Percentiles rank a stretch among this genome's conserved stretches.
Conservation (phyloP, 2,113 vertebrate species). For the Strigops habroptila region DNA sequence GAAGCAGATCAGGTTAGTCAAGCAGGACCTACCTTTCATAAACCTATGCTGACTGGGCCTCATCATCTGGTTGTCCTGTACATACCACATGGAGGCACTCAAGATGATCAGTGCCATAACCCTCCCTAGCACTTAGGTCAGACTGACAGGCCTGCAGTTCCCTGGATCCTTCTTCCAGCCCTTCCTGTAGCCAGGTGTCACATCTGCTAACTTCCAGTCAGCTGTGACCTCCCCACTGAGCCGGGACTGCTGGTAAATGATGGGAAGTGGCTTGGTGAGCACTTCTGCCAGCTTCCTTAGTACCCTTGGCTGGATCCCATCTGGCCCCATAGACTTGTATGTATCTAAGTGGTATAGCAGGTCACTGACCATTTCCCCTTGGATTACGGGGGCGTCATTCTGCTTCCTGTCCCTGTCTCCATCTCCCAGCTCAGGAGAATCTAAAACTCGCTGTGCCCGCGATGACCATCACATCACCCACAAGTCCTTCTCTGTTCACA, state of each 20-base stretch:
- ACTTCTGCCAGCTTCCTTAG: neutral
- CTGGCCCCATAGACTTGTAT: neutral
- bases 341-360: neutral
- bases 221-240: neutral
- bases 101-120: neutral
- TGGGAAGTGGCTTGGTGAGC: neutral
- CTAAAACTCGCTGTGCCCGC: neutral
- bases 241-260: neutral
- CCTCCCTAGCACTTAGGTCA: neutral
- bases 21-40: neutral
- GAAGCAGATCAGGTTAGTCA: neutral
- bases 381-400: neutral
- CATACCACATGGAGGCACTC: neutral
- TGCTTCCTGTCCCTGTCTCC: neutral
- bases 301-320: neutral
- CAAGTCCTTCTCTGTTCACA: neutral
- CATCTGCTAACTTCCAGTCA: neutral
- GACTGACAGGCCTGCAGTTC: neutral
- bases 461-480: neutral
- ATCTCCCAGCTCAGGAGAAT: neutral
- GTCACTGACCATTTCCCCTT: neutral
- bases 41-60: neutral
- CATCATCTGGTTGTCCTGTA: neutral
- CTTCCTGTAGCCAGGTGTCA: neutral
- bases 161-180: neutral